A percentile compares a stretch with the other conserved stretches of the same genome.
phyloP scores from a whole-genome alignment of 2,113 vertebrate genomes.

The Corythaeola cristata region DNA sequence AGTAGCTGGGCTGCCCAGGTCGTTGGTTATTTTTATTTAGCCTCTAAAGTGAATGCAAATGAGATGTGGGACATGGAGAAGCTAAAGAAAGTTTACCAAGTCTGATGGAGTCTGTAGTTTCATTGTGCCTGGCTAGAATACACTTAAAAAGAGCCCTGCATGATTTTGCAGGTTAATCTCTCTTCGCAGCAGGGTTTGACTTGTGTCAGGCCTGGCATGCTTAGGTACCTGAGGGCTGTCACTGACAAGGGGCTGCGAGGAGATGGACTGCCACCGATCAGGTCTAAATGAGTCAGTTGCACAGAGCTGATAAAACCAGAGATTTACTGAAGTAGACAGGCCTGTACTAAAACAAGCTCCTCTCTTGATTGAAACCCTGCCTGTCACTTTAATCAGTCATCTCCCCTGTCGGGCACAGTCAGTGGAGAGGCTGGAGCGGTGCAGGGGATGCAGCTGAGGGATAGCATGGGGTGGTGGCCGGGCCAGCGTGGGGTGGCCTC shows the following conservation, averaged over 20 bases:
- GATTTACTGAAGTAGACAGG: constrained; percentile 74
- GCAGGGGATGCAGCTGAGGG: constrained; percentile 23
- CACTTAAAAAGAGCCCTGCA: background rate
- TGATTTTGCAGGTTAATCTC: constrained; percentile 64
- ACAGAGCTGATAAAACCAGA: constrained; percentile 73
- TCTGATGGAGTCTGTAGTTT: constrained; percentile 38
- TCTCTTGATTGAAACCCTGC: constrained; percentile 53
- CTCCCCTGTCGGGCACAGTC: constrained; percentile 39
- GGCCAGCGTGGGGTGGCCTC: background rate
- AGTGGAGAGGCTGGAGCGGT: constrained; percentile 39
- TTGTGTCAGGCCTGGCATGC: constrained; percentile 54
- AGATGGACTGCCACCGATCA: constrained; percentile 69
- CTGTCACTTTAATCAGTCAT: constrained; percentile 66
- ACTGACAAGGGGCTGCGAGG: constrained; percentile 66
- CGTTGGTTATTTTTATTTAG: constrained; percentile 47
- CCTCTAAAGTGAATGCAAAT: constrained; percentile 55
- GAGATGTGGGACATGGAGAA: background rate
- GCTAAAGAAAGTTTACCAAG: constrained; percentile 49
- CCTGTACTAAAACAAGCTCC: constrained; percentile 54
- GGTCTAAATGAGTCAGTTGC: constrained; percentile 69
- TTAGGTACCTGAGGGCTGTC: constrained; percentile 67
- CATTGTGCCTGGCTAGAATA: constrained; percentile 10
- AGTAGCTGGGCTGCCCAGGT: background rate
- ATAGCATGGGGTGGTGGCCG: background rate
- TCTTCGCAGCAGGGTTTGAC: constrained; percentile 60